Evolutionary conservation across 2,113 vertebrate genomes (phyloP), one percentile per base, ranked within the genome.

Genomic region (Neomonachus schauinslandi): DNA sequence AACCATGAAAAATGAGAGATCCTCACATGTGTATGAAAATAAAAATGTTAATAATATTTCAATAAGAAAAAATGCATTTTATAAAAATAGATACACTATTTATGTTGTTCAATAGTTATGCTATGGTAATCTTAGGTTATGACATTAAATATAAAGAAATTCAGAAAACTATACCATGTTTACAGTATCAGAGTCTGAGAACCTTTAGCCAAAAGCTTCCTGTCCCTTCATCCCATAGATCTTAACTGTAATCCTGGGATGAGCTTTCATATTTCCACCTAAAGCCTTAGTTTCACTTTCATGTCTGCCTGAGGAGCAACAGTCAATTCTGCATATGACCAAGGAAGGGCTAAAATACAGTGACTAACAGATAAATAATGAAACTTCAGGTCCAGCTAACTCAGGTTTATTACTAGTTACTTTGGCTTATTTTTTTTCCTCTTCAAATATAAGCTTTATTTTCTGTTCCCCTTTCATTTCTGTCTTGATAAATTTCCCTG

Each of bases 11-110:
- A 93, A 59, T 7, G 3, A 93, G 26, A 26, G 26, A 10, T 31
- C 24, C 31, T 67, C 61, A 74, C 12, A 49, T 42, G 7, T n/a
- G 42, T 39, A 51, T 49, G 18, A 94, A 71, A 82, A 9, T 39
- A 42, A 92, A 95, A 81, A 11, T 89, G 4, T 83, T 51, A 18
- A 91, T 57, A 88, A 84, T 69, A 57, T 82, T 92, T 94, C 85
- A 90, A 65, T 51, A 55, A 19, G 24, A 83, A 55, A 55, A 89
- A 83, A 84, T 6, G 2, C 2, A 90, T 10, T 2, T 88, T 31
- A 51, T 49, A 82, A 67, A 85, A 92, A 74, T 36, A 2, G 79
- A 90, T 28, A 33, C 4, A 26, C 19, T 69, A 36, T 59, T 88
- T 93, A 46, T 51, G 16, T 69, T 92, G 4, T 10, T 61, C 16